Conservation (phyloP, 2,888 invertebrate species). For the Torymus auratus region DNA sequence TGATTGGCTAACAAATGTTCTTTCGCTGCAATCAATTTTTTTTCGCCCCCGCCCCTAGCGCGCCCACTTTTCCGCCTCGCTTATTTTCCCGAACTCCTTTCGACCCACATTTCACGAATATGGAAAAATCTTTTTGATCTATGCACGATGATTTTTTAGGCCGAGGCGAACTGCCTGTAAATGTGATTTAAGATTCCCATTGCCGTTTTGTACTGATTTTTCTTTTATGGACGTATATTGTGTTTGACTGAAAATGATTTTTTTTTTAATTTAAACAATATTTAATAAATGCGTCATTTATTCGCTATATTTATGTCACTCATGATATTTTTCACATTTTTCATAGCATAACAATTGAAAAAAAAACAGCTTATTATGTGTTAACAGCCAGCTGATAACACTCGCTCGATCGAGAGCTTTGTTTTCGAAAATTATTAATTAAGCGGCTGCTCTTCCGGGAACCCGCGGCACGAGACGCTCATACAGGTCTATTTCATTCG, state of each 20-base stretch:
- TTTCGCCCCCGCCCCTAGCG: neutral
- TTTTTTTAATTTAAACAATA: no score
- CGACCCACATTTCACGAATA: conserved; percentile 1
- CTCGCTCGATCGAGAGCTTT: neutral
- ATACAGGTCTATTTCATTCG: neutral
- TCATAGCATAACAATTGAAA: no score
- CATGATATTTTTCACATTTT: no score
- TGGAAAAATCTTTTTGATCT: neutral
- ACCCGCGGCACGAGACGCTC: neutral
- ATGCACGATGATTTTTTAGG: neutral
- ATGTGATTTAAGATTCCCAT: neutral
- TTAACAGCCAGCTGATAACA: neutral
- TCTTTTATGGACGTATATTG: no score
- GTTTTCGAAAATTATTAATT: neutral
- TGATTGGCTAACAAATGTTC: conserved; percentile 8
- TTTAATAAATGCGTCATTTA: no score
- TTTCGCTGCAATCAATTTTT: neutral
- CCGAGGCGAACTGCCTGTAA: neutral
- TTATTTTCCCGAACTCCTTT: neutral
- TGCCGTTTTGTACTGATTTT: no score
- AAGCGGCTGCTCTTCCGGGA: conserved; percentile 2
- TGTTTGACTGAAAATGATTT: no score
- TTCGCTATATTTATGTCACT: no score
- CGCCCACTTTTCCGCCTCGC: neutral
- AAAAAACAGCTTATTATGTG: no score